Percentiles rank a stretch among this genome's conserved stretches.
Conservation (phyloP, 2,113 vertebrate genomes). For the Leptobrachium ailaonicum region DNA sequence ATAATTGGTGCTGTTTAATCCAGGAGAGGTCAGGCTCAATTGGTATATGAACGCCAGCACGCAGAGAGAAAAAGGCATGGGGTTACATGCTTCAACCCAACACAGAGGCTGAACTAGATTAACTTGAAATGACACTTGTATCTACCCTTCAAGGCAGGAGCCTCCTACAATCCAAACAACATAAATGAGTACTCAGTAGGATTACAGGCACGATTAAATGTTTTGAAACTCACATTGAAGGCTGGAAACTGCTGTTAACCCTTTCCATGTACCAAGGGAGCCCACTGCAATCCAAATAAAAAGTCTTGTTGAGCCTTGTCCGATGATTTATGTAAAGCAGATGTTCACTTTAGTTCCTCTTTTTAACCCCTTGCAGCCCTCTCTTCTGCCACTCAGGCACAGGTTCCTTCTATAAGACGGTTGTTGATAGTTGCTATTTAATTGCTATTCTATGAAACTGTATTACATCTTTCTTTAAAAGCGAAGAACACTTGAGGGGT, state of each 20-base stretch:
- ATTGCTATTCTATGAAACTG: too few relatives aligned
- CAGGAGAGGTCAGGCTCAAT: slow-evolving; percentile 33
- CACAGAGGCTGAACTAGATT: slow-evolving; percentile 64
- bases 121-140: slow-evolving; percentile 74
- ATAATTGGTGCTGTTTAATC: slow-evolving; percentile 14
- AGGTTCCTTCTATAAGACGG: too few relatives aligned
- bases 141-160: slow-evolving; percentile 14
- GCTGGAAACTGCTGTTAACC: slow-evolving; percentile 33
- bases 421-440: too few relatives aligned
- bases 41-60: neutral
- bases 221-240: slow-evolving; percentile 20
- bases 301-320: too few relatives aligned
- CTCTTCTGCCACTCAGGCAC: too few relatives aligned
- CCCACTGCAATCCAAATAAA: neutral
- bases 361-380: too few relatives aligned
- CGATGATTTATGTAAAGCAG: too few relatives aligned
- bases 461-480: too few relatives aligned
- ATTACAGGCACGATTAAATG: slow-evolving; percentile 35
- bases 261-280: neutral
- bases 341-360: too few relatives aligned
- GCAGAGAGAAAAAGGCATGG: slow-evolving; percentile 35
- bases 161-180: slow-evolving; percentile 40
- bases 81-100: slow-evolving; percentile 31
- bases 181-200: slow-evolving; percentile 39
- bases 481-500: too few relatives aligned